These are phyloP conservation scores for Scelioninae gen. 1 DNA, from an alignment of 2,888 invertebrate genomes.

Conservation along the genomic window DNA sequence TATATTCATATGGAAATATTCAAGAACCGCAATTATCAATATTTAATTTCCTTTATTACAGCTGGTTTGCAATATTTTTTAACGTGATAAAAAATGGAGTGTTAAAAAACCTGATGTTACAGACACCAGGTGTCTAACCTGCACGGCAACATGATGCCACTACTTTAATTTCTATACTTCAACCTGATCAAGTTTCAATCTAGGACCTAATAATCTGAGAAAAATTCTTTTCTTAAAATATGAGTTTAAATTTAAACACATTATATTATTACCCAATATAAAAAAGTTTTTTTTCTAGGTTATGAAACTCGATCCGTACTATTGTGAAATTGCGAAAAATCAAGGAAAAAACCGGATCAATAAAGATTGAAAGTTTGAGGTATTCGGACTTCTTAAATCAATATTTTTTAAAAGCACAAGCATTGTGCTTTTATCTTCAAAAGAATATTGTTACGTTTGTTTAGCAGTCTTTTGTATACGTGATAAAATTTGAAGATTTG, in stretches of 20 bases:
- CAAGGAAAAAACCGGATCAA: neutral
- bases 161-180: slow-evolving; percentile 45
- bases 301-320: slow-evolving; percentile 7
- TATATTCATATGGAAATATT: neutral
- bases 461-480: neutral
- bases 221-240: slow-evolving; percentile 25
- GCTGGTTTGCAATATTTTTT: neutral
- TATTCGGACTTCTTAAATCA: slow-evolving; percentile 14
- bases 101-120: slow-evolving; percentile 8
- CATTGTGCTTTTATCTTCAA: neutral
- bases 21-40: too few relatives aligned
- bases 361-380: slow-evolving; percentile 15
- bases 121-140: slow-evolving; percentile 47
- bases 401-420: neutral
- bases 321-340: slow-evolving; percentile 24
- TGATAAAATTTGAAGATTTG: neutral
- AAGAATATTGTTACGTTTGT: neutral
- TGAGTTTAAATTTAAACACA: slow-evolving; percentile 22
- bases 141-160: slow-evolving; percentile 26
- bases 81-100: neutral
- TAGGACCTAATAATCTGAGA: slow-evolving; percentile 39
- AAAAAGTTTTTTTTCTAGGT: neutral
- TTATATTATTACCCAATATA: slow-evolving; percentile 3
- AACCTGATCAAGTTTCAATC: slow-evolving; percentile 37
- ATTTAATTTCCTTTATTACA: too few relatives aligned